phyloP scores from a whole-genome alignment of 2,113 vertebrate species.

The Malaclemys terrapin region DNA sequence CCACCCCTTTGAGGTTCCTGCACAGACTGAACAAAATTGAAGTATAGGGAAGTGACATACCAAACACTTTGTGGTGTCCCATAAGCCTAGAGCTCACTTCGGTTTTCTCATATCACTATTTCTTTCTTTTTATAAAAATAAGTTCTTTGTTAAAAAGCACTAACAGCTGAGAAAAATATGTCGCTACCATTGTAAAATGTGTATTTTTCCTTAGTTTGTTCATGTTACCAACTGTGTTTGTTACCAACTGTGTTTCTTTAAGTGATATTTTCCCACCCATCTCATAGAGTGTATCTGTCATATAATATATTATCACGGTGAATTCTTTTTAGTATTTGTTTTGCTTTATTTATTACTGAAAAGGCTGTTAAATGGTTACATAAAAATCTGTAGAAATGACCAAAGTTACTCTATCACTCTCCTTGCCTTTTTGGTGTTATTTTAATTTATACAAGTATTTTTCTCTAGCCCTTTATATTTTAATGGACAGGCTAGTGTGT shows the following conservation, averaged over 20 bases:
- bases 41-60: neutral
- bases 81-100: fast-evolving
- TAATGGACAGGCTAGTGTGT: neutral
- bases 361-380: neutral
- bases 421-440: neutral
- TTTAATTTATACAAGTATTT: neutral
- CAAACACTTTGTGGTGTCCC: fast-evolving
- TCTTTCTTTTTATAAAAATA: neutral
- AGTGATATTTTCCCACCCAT: neutral
- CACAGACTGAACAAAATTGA: neutral
- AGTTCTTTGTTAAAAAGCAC: neutral
- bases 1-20: neutral
- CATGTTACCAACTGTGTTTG: neutral
- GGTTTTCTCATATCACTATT: fast-evolving
- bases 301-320: fast-evolving
- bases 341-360: neutral
- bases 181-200: neutral
- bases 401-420: neutral
- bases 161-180: neutral
- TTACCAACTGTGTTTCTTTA: fast-evolving
- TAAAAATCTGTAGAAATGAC: neutral
- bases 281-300: neutral
- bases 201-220: neutral
- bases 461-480: neutral
- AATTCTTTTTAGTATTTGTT: neutral